Percentiles rank a stretch among this genome's conserved stretches.
Evolutionary conservation across 2,888 invertebrate genomes (phyloP).

Genomic region (Therioaphis trifolii): DNA sequence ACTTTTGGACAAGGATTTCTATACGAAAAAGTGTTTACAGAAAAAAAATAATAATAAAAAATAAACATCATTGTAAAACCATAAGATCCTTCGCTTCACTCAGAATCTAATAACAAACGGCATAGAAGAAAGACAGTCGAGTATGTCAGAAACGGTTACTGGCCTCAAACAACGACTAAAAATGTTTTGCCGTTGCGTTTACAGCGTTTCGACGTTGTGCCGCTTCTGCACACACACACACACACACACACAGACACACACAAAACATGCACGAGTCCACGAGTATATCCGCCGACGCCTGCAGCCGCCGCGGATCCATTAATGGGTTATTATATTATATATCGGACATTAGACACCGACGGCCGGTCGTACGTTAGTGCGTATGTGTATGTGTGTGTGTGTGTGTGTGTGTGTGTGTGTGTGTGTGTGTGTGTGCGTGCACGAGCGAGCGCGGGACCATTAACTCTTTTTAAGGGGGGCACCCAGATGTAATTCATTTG

Average conservation of each 20-base stretch:
- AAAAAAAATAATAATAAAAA: too few relatives aligned
- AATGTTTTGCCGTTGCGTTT: conserved; percentile 5
- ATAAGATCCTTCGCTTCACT: too few relatives aligned
- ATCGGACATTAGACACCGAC: conserved; percentile 26
- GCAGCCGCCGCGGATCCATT: conserved; percentile 15
- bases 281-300: not conserved
- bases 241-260: too few relatives aligned
- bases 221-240: not conserved
- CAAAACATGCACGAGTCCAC: not conserved
- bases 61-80: too few relatives aligned
- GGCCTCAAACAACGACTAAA: too few relatives aligned
- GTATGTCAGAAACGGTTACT: too few relatives aligned
- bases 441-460: conserved; percentile 45
- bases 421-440: not conserved
- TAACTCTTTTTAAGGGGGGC: conserved; percentile 1
- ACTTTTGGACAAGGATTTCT: too few relatives aligned
- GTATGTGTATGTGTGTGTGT: not conserved
- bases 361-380: not conserved
- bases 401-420: not conserved
- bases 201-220: not conserved
- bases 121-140: too few relatives aligned
- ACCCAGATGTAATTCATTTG: conserved; percentile 44
- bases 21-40: too few relatives aligned
- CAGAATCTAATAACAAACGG: too few relatives aligned
- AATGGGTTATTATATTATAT: conserved; percentile 16